Conservation (phyloP, 2,113 vertebrate genomes). For the Poecile atricapillus region DNA sequence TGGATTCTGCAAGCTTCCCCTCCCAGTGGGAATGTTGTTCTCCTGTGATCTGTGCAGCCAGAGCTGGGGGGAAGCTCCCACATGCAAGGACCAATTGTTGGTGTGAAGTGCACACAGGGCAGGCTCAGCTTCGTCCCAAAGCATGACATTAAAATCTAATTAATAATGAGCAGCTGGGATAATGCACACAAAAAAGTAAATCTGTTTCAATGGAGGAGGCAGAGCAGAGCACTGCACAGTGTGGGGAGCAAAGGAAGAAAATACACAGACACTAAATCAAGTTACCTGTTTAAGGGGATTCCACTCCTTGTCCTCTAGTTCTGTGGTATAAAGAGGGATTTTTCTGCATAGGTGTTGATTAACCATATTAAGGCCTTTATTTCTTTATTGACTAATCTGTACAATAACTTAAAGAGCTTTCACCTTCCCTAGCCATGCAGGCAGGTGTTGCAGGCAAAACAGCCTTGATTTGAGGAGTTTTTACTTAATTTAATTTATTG, state of each 20-base stretch:
- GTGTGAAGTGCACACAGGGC: not conserved
- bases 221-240: not conserved
- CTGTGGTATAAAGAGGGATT: slow-evolving; percentile 25
- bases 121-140: not conserved
- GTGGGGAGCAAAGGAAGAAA: not conserved
- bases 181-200: not conserved
- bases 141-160: not conserved
- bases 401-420: not conserved
- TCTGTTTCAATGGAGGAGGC: not conserved
- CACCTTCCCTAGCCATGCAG: not conserved
- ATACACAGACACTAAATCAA: not conserved
- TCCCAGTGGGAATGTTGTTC: not conserved
- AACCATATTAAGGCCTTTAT: not conserved
- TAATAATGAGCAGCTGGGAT: not conserved
- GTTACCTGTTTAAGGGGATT: not conserved
- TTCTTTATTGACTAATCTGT: not conserved
- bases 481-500: not conserved
- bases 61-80: not conserved
- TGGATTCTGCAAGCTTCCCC: not conserved
- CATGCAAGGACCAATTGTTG: rapidly evolving
- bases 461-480: not conserved
- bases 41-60: not conserved
- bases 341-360: not conserved
- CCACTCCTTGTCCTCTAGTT: not conserved
- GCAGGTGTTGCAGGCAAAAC: not conserved